Conservation (phyloP, 2,888 invertebrate species). For the Plusia festucae region DNA sequence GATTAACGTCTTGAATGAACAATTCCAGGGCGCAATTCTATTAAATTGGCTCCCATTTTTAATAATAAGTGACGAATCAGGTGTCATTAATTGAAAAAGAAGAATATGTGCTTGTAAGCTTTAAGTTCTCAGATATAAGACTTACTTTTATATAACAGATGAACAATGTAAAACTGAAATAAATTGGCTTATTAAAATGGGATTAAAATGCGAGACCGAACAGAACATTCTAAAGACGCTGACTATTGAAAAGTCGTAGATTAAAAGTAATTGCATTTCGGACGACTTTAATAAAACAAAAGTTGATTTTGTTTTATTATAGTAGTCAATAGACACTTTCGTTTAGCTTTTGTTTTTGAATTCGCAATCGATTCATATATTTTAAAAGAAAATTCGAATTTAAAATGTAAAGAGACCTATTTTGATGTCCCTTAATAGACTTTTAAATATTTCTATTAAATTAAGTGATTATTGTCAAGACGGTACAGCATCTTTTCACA, state of each 20-base stretch:
- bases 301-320: neutral
- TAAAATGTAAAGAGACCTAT: too few species aligned
- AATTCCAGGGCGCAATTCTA: slow-evolving; percentile 58
- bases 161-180: slow-evolving; percentile 2
- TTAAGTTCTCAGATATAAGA: neutral
- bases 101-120: neutral
- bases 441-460: too few species aligned
- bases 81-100: slow-evolving; percentile 59
- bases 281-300: neutral
- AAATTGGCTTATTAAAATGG: slow-evolving; percentile 3
- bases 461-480: too few species aligned
- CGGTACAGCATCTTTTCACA: too few species aligned
- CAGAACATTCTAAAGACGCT: slow-evolving; percentile 1
- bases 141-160: neutral
- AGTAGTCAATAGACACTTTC: slow-evolving; percentile 11
- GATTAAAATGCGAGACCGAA: slow-evolving; percentile 2
- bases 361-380: neutral
- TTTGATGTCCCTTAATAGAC: too few species aligned
- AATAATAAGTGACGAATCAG: slow-evolving; percentile 56
- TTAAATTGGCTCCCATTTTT: slow-evolving; percentile 62
- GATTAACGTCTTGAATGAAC: slow-evolving; percentile 49
- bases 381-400: too few species aligned
- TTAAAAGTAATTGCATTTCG: slow-evolving; percentile 6
- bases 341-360: neutral
- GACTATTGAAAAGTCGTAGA: slow-evolving; percentile 5